Base-by-base conservation (phyloP, 2,888 invertebrate genomes). In the Epistrophe grossulariae region DNA sequence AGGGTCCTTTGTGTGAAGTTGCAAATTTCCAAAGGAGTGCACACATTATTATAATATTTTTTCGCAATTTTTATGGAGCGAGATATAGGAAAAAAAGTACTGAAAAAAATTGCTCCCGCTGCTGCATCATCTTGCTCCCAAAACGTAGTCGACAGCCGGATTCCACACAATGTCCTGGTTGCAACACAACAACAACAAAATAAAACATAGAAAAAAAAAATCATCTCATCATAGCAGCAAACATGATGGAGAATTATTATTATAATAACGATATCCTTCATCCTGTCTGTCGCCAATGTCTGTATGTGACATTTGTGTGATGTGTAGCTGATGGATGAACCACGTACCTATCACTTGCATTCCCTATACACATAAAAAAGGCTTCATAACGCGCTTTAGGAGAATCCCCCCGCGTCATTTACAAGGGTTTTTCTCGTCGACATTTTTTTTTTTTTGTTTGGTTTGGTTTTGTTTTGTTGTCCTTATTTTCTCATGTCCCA, bases 31-130 rank as follows among this genome's bases (percentile, higher is more conserved):
- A 87, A 87, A 87, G 87, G 87, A 87, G 87, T 87, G 87, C 82
- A 87, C 87, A 87, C 87, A 87, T 87, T 87, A 87, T 87, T 87
- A 87, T 83, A 87, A 82, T 79, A 79, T 83, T 87, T 87, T 85
- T 87, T 79, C 57, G 79, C 79, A 76, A 62, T 79, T 78, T 70
- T 74, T 57, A 70, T 43, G 50, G 19, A 83, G 62, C n/a, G 31
- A 55, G 78, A 59, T 10, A 19, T 15, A 48, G 15, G 11, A 52
- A 13, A 38, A 15, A 38, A 40, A 4, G 24, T 8, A 55, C 31
- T 17, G 24, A 70, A 17, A 52, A 57, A 62, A 64, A 19, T 15
- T 62, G 60, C 55, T 59, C 40, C 74, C 68, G 35, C 57, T 38
- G 40, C 72, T 84, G 79, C 79, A 84, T 64, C 62, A 79, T 64